Conservation (phyloP, 1,140 invertebrate species). For the Tetramorium simillimum region DNA sequence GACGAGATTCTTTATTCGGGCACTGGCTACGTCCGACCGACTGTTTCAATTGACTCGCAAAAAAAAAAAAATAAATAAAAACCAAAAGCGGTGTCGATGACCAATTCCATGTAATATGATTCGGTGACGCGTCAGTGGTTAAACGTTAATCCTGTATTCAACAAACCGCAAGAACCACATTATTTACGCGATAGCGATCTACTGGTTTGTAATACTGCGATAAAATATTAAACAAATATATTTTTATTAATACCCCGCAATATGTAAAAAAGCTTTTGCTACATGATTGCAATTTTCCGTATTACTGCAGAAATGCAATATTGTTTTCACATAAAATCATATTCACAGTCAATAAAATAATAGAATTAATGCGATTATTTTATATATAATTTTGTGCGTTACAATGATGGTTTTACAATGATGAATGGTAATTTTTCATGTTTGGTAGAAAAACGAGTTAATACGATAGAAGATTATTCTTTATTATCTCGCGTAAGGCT, state of each 20-base stretch:
- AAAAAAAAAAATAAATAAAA: background rate
- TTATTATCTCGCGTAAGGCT: background rate
- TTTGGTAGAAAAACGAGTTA: background rate
- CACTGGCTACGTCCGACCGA: background rate
- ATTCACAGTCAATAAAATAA: background rate
- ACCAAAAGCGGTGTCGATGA: background rate
- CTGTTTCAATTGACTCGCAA: background rate
- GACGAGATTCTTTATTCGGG: conserved; percentile 26
- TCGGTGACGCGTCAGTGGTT: background rate
- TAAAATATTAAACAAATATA: background rate
- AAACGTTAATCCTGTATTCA: conserved; percentile 10
- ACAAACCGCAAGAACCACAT: conserved; percentile 5
- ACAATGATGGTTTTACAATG: no score
- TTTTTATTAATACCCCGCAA: background rate
- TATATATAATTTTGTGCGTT: background rate
- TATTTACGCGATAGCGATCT: background rate
- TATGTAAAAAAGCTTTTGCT: background rate
- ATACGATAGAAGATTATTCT: background rate
- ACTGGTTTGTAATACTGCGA: background rate
- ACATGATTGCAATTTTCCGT: background rate
- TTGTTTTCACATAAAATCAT: background rate
- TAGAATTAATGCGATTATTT: background rate
- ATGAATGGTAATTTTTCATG: background rate
- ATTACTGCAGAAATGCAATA: background rate
- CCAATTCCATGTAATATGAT: background rate